phyloP scores from a whole-genome alignment of 2,113 vertebrate species.

The Chitala chitala region DNA sequence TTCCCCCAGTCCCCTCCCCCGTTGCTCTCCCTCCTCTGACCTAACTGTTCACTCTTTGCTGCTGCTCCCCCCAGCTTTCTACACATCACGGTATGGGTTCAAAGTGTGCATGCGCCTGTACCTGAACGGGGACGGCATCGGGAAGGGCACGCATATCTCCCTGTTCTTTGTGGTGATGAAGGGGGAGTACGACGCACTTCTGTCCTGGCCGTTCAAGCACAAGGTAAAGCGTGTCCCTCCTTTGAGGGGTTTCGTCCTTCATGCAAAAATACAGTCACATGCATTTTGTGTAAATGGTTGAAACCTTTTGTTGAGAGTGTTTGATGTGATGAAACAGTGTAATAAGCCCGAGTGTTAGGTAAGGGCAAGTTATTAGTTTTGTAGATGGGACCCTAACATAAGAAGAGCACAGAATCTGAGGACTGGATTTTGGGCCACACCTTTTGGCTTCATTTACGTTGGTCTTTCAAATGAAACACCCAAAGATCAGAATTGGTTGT shows the following conservation, averaged over 20 bases:
- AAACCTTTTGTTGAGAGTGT: too few relatives aligned
- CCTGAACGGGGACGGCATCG: slow-evolving; percentile 71
- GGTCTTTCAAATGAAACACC: too few relatives aligned
- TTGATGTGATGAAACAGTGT: neutral
- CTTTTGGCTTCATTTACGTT: too few relatives aligned
- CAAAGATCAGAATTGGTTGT: too few relatives aligned
- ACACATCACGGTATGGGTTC: slow-evolving; percentile 73
- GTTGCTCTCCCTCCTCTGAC: neutral
- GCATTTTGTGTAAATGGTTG: too few relatives aligned
- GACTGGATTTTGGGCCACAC: neutral
- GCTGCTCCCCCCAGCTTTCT: slow-evolving; percentile 65
- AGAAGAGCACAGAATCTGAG: too few relatives aligned
- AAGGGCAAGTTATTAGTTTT: neutral
- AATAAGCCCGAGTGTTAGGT: neutral
- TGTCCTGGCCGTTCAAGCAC: slow-evolving; percentile 75
- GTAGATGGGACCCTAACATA: neutral
- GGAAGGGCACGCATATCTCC: slow-evolving; percentile 72
- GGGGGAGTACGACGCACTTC: slow-evolving; percentile 73
- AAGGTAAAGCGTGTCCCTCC: slow-evolving; percentile 62
- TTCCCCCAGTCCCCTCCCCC: neutral
- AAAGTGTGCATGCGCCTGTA: slow-evolving; percentile 75
- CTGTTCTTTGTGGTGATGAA: slow-evolving; percentile 79
- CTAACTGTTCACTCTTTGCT: neutral
- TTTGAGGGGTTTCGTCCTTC: neutral
- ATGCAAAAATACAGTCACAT: neutral